Conservation (phyloP, 1,140 invertebrate genomes). For the Drosophila sechellia region DNA sequence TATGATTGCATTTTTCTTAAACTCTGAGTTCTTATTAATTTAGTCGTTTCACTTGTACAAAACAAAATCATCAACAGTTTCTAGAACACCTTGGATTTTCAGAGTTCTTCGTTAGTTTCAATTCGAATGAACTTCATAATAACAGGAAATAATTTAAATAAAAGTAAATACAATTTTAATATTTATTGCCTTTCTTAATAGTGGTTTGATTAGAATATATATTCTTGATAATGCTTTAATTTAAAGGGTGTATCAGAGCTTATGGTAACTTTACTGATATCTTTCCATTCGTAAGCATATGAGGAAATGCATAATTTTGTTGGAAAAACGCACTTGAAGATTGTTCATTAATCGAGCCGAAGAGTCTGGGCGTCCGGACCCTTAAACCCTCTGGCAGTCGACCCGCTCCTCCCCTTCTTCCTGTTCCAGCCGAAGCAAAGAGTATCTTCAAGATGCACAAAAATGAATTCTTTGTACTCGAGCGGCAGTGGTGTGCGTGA, state of each 20-base stretch:
- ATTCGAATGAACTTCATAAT: not conserved
- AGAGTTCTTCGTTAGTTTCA: not conserved
- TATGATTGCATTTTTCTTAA: not conserved
- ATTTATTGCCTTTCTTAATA: too few relatives aligned
- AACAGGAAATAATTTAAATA: not conserved
- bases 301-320: constrained; percentile 74
- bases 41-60: too few relatives aligned
- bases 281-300: constrained; percentile 3
- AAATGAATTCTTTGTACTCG: constrained; percentile 76
- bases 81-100: not conserved
- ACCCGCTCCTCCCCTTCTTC: constrained; percentile 12
- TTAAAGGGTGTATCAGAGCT: not conserved
- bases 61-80: not conserved
- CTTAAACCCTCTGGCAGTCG: constrained; percentile 28
- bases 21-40: not conserved
- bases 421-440: constrained; percentile 26
- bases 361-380: constrained; percentile 26
- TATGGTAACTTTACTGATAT: not conserved
- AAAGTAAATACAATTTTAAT: not conserved
- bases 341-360: constrained; percentile 52
- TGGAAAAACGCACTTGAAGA: constrained; percentile 46
- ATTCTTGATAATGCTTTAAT: too few relatives aligned
- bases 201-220: too few relatives aligned
- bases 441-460: constrained; percentile 77
- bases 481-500: constrained; percentile 44